These are phyloP conservation scores for Narcine bancroftii DNA, from an alignment of 2,113 vertebrate genomes.

Conservation along the genomic window DNA sequence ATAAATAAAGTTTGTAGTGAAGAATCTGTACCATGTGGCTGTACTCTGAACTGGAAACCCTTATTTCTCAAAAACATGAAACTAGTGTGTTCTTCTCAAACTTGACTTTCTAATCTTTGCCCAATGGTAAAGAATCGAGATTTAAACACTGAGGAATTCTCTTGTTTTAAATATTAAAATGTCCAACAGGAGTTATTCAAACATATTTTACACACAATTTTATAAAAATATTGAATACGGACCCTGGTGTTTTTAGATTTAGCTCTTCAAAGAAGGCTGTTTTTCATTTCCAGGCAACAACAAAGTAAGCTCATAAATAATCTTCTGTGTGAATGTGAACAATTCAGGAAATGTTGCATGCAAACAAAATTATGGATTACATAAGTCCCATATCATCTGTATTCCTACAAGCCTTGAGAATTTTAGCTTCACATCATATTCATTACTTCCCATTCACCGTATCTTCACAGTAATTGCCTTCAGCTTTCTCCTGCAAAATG, in stretches of 20 bases:
- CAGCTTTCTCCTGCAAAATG: not conserved
- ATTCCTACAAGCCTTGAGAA: not conserved
- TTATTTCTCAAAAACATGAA: not conserved
- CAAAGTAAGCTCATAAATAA: not conserved
- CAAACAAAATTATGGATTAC: not conserved
- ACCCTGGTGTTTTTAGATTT: not conserved
- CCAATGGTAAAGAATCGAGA: not conserved
- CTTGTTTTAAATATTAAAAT: not conserved
- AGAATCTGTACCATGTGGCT: constrained; percentile 6
- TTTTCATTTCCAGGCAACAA: not conserved
- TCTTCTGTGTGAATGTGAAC: not conserved
- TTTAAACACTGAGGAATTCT: not conserved
- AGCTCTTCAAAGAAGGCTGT: not conserved
- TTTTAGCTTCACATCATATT: not conserved
- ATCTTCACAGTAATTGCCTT: not conserved
- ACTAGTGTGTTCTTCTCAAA: not conserved
- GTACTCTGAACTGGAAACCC: not conserved
- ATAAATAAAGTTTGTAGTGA: not conserved
- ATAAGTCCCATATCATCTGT: no score
- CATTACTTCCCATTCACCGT: not conserved
- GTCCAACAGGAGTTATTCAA: not conserved
- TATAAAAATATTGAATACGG: not conserved
- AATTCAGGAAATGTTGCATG: not conserved
- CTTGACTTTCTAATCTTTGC: not conserved
- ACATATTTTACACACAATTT: not conserved